Conservation (phyloP, 2,113 vertebrate species). For the Glaucidium brasilianum region DNA sequence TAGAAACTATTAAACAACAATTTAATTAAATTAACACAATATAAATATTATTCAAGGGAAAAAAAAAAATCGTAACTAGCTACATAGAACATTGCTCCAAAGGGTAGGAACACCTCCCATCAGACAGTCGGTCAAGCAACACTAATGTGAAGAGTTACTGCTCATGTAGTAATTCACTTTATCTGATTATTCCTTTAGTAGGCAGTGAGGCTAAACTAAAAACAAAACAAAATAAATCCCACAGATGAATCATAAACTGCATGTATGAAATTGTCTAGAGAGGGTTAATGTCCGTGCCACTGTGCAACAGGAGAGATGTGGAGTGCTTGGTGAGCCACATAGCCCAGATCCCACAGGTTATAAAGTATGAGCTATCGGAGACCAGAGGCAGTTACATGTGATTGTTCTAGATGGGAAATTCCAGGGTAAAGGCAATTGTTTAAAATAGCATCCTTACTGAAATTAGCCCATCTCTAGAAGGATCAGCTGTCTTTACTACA, state of each 20-base stretch:
- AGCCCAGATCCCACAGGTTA: neutral
- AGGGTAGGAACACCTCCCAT: neutral
- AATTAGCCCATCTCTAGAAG: constrained; percentile 77
- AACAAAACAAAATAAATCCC: neutral
- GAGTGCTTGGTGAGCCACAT: neutral
- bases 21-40: constrained; percentile 14
- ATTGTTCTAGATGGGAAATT: neutral
- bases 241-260: neutral
- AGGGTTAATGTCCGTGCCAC: neutral
- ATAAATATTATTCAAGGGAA: neutral
- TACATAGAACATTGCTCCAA: neutral
- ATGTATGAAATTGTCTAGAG: neutral
- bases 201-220: neutral
- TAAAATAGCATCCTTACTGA: constrained; percentile 61
- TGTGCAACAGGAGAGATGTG: neutral
- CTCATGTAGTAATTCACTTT: neutral
- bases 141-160: neutral
- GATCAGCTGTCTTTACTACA: constrained; percentile 77
- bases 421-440: neutral
- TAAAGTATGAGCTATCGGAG: neutral
- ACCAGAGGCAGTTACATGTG: neutral
- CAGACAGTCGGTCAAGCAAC: neutral
- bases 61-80: neutral
- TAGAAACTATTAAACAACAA: neutral
- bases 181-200: neutral